Percentiles rank a stretch among this genome's conserved stretches.
Evolutionary conservation across 2,888 invertebrate genomes (phyloP).

Genomic region (Atethmia centrago): DNA sequence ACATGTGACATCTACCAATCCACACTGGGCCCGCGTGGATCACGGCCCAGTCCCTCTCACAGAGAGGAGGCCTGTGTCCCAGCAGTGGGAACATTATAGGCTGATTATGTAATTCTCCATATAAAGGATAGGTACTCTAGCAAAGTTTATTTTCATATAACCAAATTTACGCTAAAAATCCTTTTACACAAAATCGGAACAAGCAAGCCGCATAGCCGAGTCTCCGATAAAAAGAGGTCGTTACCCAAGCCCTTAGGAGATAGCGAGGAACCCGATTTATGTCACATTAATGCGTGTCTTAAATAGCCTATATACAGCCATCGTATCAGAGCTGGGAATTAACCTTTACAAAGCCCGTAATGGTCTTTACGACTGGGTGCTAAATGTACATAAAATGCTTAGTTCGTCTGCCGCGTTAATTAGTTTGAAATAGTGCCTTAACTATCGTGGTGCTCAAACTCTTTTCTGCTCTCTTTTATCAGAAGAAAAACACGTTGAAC

Average conservation of each 20-base stretch:
- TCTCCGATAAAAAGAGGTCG: slow-evolving; percentile 64
- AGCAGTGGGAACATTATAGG: too few species aligned
- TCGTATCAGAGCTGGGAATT: slow-evolving; percentile 56
- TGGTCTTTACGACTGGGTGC: slow-evolving; percentile 43
- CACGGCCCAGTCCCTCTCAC: too few species aligned
- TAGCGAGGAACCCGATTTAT: slow-evolving; percentile 66
- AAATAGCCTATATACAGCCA: slow-evolving; percentile 54
- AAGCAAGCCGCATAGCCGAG: slow-evolving; percentile 37
- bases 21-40: too few species aligned
- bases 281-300: slow-evolving; percentile 67
- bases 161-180: slow-evolving; percentile 26
- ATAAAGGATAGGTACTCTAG: background rate
- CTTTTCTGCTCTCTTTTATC: background rate
- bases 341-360: slow-evolving; percentile 53
- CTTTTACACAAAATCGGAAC: slow-evolving; percentile 35
- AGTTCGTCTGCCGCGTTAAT: slow-evolving; percentile 18
- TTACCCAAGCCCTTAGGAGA: slow-evolving; percentile 64
- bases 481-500: background rate
- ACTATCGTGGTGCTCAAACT: background rate
- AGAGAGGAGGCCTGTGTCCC: too few species aligned
- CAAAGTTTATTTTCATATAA: background rate
- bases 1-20: too few species aligned
- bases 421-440: background rate
- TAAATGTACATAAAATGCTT: slow-evolving; percentile 21
- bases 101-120: too few species aligned